These are phyloP conservation scores for Phyllostomus hastatus DNA, from an alignment of 2,113 vertebrate genomes.

Conservation along the genomic window DNA sequence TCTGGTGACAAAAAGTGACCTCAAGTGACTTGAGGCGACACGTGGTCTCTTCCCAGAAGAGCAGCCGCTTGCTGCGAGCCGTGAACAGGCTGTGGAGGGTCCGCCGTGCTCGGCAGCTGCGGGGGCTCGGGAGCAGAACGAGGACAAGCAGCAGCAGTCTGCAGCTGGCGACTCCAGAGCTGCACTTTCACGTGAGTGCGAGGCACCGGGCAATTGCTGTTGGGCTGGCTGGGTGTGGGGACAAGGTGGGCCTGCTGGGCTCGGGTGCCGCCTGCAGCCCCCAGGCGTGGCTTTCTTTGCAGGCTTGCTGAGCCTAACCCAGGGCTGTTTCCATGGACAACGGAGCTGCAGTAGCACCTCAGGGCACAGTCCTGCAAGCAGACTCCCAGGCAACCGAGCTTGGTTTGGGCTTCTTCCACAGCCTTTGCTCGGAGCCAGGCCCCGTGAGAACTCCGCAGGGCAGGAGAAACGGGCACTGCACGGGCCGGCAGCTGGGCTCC, in stretches of 20 bases:
- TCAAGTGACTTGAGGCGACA: background rate
- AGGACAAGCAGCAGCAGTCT: constrained; percentile 56
- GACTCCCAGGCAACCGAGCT: constrained; percentile 39
- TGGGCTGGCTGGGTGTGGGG: constrained; percentile 53
- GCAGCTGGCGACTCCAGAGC: constrained; percentile 43
- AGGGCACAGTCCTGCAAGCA: constrained; percentile 60
- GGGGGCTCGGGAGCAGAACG: constrained; percentile 45
- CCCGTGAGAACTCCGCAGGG: accelerated
- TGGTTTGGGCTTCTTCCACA: background rate
- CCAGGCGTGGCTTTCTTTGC: constrained; percentile 70
- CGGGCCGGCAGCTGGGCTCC: background rate
- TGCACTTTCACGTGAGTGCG: constrained; percentile 66
- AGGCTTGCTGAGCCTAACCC: constrained; percentile 76
- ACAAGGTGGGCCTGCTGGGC: constrained; percentile 67
- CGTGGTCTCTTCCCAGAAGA: constrained; percentile 39
- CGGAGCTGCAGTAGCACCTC: constrained; percentile 67
- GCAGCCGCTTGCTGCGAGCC: constrained; percentile 75
- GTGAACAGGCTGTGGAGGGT: constrained; percentile 63
- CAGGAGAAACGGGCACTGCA: background rate
- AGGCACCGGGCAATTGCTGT: constrained; percentile 67
- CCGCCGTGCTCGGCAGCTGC: constrained; percentile 38
- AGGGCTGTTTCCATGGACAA: constrained; percentile 74
- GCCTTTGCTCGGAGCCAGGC: background rate
- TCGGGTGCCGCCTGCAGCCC: constrained; percentile 71
- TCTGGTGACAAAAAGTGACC: background rate